Conservation (phyloP, 2,113 vertebrate genomes). For the Sylvilagus bachmani region DNA sequence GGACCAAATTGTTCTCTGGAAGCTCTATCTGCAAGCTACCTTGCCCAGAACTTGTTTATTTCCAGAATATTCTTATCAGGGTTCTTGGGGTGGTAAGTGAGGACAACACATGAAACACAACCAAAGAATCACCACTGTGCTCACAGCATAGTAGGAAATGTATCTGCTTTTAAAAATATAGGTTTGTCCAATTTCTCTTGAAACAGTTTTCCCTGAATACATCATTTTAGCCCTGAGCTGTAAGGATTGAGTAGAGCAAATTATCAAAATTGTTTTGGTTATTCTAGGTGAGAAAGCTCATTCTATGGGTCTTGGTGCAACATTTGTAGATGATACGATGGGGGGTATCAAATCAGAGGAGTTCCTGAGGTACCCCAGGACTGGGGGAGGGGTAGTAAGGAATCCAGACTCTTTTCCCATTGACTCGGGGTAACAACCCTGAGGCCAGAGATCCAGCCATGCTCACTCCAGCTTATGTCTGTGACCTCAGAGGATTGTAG, state of each 20-base stretch:
- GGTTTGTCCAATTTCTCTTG: conserved; percentile 33
- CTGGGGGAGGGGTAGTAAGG: not conserved
- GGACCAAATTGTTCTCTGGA: not conserved
- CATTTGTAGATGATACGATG: not conserved
- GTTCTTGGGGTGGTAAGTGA: not conserved
- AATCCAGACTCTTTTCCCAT: not conserved
- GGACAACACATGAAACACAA: conserved; percentile 61
- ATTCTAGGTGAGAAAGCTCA: conserved; percentile 25
- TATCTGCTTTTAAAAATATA: conserved; percentile 47
- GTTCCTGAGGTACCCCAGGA: not conserved
- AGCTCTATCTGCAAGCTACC: not conserved
- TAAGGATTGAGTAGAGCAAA: conserved; percentile 30
- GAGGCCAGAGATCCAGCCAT: no score
- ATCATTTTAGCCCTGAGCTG: conserved; percentile 23
- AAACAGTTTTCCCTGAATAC: not conserved
- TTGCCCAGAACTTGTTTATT: not conserved
- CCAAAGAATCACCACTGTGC: conserved; percentile 5
- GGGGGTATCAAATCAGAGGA: not conserved
- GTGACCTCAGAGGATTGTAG: not conserved
- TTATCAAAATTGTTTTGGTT: not conserved
- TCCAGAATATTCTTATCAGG: conserved; percentile 52
- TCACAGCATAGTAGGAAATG: conserved; percentile 34
- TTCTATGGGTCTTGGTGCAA: not conserved
- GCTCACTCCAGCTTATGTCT: not conserved
- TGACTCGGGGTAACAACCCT: not conserved